Evolutionary conservation across 2,888 invertebrate species (phyloP).

Genomic region (Kryphioiulus occultus): DNA sequence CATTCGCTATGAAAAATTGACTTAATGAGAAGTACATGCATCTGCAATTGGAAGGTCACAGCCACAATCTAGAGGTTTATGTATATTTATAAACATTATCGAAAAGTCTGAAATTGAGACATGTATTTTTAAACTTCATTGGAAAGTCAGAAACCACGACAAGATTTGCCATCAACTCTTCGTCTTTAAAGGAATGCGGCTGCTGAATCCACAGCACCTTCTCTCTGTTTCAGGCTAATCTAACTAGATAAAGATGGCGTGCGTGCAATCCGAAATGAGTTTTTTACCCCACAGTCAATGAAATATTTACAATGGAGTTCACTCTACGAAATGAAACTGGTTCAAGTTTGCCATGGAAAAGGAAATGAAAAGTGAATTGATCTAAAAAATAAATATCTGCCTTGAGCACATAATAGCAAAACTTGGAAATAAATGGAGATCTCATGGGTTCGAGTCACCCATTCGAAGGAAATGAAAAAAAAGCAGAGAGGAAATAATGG

Average conservation of each 20-base stretch:
- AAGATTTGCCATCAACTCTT: background rate
- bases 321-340: background rate
- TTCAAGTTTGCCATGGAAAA: constrained; percentile 9
- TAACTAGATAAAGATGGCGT: constrained; percentile 17
- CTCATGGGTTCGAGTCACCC: background rate
- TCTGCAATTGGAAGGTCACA: background rate
- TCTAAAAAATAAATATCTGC: constrained; percentile 23
- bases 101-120: too few relatives aligned
- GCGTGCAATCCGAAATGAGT: background rate
- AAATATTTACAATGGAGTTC: constrained; percentile 15
- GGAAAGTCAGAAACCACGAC: background rate
- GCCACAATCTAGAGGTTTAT: background rate
- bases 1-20: background rate
- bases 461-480: background rate
- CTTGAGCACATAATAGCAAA: background rate
- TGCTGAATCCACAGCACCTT: background rate
- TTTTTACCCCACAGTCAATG: background rate
- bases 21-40: background rate
- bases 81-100: background rate
- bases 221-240: background rate
- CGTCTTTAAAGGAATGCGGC: background rate
- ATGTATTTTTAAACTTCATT: too few relatives aligned
- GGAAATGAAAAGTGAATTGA: constrained; percentile 17
- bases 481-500: background rate
- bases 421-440: background rate